phyloP scores from a whole-genome alignment of 1,140 invertebrate species.

The Drosophila tsacasi region DNA sequence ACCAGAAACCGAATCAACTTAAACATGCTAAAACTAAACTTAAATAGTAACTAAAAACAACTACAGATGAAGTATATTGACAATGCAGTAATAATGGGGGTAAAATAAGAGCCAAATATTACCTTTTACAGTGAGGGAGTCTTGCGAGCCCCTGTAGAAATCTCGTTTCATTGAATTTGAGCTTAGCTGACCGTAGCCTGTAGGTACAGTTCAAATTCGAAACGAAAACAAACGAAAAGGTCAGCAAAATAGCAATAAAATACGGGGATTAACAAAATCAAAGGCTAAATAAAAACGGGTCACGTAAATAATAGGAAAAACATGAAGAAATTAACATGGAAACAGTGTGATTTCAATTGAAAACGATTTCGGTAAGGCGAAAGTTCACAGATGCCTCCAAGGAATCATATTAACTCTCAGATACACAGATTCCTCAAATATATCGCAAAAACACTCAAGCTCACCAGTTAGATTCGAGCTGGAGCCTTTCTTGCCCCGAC shows the following conservation, averaged over 20 bases:
- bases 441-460: neutral
- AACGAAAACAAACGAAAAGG: conserved; percentile 77
- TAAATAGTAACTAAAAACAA: conserved; percentile 29
- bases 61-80: conserved; percentile 35
- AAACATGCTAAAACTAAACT: conserved; percentile 55
- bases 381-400: neutral
- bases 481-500: conserved; percentile 92
- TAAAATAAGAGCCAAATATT: conserved; percentile 74
- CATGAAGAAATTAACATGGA: conserved; percentile 38
- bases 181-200: conserved; percentile 84
- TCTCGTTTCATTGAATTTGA: conserved; percentile 92
- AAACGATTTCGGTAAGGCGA: conserved; percentile 39
- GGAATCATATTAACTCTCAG: neutral
- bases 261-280: conserved; percentile 25
- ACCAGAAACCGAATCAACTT: conserved; percentile 36
- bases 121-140: conserved; percentile 91
- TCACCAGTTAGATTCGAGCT: conserved; percentile 92
- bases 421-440: neutral
- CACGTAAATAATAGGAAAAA: conserved; percentile 52
- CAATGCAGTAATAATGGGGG: conserved; percentile 13
- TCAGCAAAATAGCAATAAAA: conserved; percentile 52
- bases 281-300: conserved; percentile 25
- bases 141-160: conserved; percentile 94
- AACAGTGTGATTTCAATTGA: conserved; percentile 4
- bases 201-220: conserved; percentile 68